Conservation (phyloP, 1,140 invertebrate species). For the Heliconius hermathena region DNA sequence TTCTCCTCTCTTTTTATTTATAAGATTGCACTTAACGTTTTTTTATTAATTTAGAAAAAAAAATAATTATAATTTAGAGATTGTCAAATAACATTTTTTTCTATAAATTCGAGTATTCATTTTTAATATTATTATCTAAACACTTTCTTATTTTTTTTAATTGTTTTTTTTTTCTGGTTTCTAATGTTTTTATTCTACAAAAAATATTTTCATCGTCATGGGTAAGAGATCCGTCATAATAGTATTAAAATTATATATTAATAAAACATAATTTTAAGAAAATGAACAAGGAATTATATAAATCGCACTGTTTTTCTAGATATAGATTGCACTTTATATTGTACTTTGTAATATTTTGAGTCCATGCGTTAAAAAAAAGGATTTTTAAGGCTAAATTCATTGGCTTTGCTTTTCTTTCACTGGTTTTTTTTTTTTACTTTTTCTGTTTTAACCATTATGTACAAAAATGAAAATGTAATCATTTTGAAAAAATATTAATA, state of each 20-base stretch:
- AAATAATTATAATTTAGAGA: too few species aligned
- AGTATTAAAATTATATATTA: not conserved
- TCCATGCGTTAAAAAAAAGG: not conserved
- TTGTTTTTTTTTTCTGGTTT: not conserved
- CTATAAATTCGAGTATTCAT: too few species aligned
- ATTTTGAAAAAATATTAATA: too few species aligned
- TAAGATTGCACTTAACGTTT: too few species aligned
- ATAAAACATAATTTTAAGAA: conserved; percentile 25
- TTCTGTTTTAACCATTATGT: too few species aligned
- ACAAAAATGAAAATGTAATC: too few species aligned
- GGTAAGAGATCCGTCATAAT: conserved; percentile 18
- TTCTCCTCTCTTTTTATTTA: too few species aligned
- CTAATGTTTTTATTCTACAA: not conserved
- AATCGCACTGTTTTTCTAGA: conserved; percentile 45
- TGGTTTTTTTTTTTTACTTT: not conserved
- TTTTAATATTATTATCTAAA: too few species aligned
- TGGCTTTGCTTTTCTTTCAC: not conserved
- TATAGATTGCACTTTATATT: conserved; percentile 40
- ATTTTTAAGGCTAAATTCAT: not conserved
- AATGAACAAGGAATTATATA: conserved; percentile 41
- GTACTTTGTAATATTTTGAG: not conserved
- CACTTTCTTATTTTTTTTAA: not conserved
- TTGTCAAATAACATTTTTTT: not conserved
- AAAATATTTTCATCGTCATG: not conserved
- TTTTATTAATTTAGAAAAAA: too few species aligned